Conservation (phyloP, 2,113 vertebrate genomes). For the Dendropsophus ebraccatus region DNA sequence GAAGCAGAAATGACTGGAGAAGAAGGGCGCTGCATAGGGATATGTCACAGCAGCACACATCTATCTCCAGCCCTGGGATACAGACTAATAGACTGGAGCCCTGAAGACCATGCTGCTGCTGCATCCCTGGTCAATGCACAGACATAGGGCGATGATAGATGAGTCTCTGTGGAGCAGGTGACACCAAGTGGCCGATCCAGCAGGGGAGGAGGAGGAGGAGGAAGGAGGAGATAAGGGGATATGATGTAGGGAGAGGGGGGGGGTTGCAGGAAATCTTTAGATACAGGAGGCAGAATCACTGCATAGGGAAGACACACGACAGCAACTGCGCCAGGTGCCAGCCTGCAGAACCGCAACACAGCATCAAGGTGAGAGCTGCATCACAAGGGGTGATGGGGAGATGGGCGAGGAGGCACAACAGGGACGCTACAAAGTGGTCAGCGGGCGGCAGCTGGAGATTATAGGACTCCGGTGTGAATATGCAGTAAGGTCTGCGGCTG, state of each 20-base stretch:
- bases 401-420: background rate
- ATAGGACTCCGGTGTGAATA: background rate
- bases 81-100: too few species aligned
- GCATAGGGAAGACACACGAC: constrained; percentile 18
- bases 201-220: background rate
- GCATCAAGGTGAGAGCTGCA: constrained; percentile 17
- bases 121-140: background rate
- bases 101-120: background rate
- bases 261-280: constrained; percentile 24
- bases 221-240: constrained; percentile 39
- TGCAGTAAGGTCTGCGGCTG: background rate
- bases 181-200: background rate
- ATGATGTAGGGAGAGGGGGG: constrained; percentile 14
- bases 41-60: too few species aligned
- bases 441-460: background rate
- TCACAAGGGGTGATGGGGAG: background rate
- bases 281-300: constrained; percentile 20
- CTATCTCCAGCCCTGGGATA: too few species aligned
- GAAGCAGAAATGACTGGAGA: too few species aligned
- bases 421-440: background rate
- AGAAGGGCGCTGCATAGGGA: too few species aligned
- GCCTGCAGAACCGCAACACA: constrained; percentile 4
- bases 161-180: background rate
- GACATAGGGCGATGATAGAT: background rate
- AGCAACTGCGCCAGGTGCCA: constrained; percentile 18